Evolutionary conservation across 2,113 vertebrate genomes (phyloP).

Genomic region (Bungarus multicinctus): DNA sequence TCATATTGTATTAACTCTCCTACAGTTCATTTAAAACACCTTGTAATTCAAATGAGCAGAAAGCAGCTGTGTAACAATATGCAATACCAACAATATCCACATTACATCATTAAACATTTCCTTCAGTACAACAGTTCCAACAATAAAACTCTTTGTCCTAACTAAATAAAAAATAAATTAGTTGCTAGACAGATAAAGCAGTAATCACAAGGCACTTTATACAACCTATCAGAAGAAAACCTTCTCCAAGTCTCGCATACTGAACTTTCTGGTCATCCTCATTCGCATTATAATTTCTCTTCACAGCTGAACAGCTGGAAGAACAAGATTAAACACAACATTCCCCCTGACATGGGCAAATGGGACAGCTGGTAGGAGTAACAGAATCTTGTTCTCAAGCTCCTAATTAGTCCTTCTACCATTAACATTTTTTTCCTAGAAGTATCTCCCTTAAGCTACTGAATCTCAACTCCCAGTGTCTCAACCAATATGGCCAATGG

Average conservation of each 20-base stretch:
- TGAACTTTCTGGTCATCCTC: not conserved
- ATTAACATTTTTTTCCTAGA: not conserved
- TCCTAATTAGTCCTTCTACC: not conserved
- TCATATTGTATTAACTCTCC: not conserved
- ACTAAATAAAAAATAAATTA: not conserved
- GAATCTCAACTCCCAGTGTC: not conserved
- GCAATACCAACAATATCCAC: not conserved
- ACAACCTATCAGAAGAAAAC: not conserved
- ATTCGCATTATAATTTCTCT: not conserved
- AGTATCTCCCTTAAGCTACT: not conserved
- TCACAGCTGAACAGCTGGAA: not conserved
- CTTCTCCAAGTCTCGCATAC: not conserved
- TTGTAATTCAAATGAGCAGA: not conserved
- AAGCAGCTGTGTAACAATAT: not conserved
- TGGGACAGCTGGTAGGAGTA: not conserved
- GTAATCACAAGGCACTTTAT: not conserved
- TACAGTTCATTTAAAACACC: not conserved
- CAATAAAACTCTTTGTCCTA: not conserved
- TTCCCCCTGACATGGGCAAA: not conserved
- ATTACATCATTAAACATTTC: not conserved
- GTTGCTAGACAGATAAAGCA: not conserved
- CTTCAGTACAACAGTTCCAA: not conserved
- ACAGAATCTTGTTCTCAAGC: not conserved
- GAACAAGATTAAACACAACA: not conserved
- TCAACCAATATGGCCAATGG: not conserved